Percentiles rank a stretch among this genome's conserved stretches.
Evolutionary conservation across 2,888 invertebrate genomes (phyloP).

Genomic region (Tanypteryx hageni): DNA sequence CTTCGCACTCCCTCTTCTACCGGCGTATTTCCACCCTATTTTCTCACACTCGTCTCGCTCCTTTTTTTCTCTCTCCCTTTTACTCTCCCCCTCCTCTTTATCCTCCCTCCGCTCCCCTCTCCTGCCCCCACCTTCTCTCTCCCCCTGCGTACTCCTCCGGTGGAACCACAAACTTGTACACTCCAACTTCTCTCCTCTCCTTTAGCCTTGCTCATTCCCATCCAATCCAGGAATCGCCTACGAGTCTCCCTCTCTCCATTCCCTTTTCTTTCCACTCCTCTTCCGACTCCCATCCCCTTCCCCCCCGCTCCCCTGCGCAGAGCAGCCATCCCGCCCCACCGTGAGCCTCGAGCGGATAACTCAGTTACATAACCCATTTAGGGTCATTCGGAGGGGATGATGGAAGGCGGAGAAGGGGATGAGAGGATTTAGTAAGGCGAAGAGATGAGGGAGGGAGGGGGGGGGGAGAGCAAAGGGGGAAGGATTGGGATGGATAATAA

Average conservation of each 20-base stretch:
- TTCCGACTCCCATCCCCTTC: not conserved
- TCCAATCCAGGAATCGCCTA: not conserved
- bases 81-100: no score
- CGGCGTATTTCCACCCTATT: no score
- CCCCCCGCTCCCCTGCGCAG: not conserved
- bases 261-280: not conserved
- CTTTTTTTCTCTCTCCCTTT: no score
- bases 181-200: not conserved
- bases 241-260: not conserved
- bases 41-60: no score
- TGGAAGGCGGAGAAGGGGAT: not conserved
- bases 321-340: not conserved
- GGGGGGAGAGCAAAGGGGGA: not conserved
- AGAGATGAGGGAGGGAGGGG: not conserved
- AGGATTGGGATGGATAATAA: constrained; percentile 10
- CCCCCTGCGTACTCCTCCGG: no score
- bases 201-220: not conserved
- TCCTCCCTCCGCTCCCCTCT: no score
- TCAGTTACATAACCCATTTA: constrained; percentile 58
- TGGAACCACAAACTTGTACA: constrained; percentile 5
- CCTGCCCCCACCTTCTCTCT: no score
- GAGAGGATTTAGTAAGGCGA: not conserved
- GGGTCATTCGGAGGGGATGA: constrained; percentile 44
- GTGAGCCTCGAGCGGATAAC: constrained; percentile 34
- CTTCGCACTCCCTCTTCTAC: no score